A percentile compares a stretch with the other conserved stretches of the same genome.
These are phyloP conservation scores for Pseudomyrmex dendroicus DNA, from an alignment of 1,140 invertebrate species.

Conservation along the genomic window DNA sequence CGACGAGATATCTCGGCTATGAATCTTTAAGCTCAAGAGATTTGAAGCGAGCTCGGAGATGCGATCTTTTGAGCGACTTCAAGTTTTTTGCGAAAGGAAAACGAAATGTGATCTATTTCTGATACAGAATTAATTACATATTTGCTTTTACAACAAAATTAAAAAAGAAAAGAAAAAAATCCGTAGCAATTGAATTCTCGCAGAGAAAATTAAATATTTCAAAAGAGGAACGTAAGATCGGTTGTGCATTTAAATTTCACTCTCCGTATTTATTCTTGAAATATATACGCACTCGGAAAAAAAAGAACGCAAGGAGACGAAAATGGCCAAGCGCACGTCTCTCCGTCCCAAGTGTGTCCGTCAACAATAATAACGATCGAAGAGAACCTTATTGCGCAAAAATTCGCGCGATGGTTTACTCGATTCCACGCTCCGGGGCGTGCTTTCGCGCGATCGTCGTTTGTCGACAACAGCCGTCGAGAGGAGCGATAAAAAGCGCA, in stretches of 20 bases:
- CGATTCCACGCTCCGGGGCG: slow-evolving; percentile 19
- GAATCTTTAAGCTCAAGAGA: slow-evolving; percentile 48
- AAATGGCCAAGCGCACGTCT: neutral
- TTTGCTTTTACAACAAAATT: neutral
- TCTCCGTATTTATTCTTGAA: neutral
- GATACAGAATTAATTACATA: too few relatives aligned
- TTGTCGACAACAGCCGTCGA: slow-evolving; percentile 53
- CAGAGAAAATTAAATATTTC: neutral
- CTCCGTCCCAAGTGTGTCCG: neutral
- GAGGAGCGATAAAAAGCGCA: slow-evolving; percentile 43
- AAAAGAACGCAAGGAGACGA: neutral
- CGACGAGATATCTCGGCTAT: slow-evolving; percentile 46
- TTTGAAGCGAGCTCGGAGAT: slow-evolving; percentile 26
- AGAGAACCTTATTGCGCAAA: neutral
- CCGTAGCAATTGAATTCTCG: neutral
- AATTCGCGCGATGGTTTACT: neutral
- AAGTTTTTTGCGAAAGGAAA: neutral
- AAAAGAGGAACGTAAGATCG: neutral
- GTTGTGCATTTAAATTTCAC: neutral
- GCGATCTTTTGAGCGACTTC: slow-evolving; percentile 17
- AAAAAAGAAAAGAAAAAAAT: neutral
- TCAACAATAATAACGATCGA: slow-evolving; percentile 26
- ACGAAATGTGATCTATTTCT: neutral
- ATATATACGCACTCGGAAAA: neutral
- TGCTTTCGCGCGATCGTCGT: slow-evolving; percentile 39